Percentiles rank a stretch among this genome's conserved stretches.
These are phyloP conservation scores for Spinus pinus DNA, from an alignment of 2,797 vertebrate species.

Conservation along the genomic window DNA sequence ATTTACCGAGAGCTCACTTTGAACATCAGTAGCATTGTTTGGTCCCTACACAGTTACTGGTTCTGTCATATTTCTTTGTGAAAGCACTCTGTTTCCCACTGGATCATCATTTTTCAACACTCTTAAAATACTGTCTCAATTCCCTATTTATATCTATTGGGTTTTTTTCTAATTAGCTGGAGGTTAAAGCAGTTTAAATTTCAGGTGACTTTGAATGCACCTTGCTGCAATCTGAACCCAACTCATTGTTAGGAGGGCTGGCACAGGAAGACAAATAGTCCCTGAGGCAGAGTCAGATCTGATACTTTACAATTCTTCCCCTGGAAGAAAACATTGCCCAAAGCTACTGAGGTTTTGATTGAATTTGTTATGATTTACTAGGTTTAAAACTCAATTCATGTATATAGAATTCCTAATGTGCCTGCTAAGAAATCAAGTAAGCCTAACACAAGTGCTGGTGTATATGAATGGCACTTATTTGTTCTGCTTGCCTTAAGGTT, in stretches of 20 bases:
- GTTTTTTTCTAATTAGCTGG: neutral
- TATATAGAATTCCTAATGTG: neutral
- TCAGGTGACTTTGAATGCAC: neutral
- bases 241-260: neutral
- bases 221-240: neutral
- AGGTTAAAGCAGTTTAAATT: neutral
- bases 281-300: neutral
- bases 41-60: neutral
- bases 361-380: neutral
- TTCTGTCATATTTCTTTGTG: neutral
- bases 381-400: constrained; percentile 50
- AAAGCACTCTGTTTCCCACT: neutral
- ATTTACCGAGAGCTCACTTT: neutral
- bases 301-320: neutral
- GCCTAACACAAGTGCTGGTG: neutral
- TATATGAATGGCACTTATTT: neutral
- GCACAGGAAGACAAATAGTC: neutral
- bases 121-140: neutral
- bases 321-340: neutral
- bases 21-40: neutral
- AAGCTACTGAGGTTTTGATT: neutral
- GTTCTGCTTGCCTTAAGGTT: neutral
- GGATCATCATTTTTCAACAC: neutral
- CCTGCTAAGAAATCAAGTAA: neutral
- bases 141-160: neutral